phyloP scores from a whole-genome alignment of 1,140 invertebrate genomes.

The Notospermus geniculatus region DNA sequence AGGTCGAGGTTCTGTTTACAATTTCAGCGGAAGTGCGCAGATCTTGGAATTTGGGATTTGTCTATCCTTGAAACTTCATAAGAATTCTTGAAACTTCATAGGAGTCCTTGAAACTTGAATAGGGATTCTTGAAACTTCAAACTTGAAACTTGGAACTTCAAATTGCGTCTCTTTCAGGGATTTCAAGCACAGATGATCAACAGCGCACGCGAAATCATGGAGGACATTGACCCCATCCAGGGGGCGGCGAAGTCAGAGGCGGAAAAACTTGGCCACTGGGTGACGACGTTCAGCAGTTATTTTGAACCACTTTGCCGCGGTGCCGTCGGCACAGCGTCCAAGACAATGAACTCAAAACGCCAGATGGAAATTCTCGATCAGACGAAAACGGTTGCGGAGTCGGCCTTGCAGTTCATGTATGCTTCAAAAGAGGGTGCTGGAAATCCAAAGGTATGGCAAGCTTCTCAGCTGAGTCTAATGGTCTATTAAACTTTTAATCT shows the following conservation, averaged over 20 bases:
- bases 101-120: too few relatives aligned
- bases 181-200: conserved; percentile 72
- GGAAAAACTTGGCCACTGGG: conserved; percentile 86
- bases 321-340: conserved; percentile 78
- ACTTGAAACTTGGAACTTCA: too few relatives aligned
- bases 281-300: conserved; percentile 75
- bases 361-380: conserved; percentile 88
- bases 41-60: too few relatives aligned
- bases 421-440: conserved; percentile 72
- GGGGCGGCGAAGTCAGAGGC: conserved; percentile 77
- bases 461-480: background rate
- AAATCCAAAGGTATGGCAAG: conserved; percentile 40
- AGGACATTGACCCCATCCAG: conserved; percentile 76
- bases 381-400: conserved; percentile 91
- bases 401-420: conserved; percentile 79
- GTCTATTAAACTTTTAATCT: too few relatives aligned
- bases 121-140: too few relatives aligned
- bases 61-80: too few relatives aligned
- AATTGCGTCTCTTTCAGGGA: conserved; percentile 40
- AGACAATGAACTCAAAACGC: conserved; percentile 83
- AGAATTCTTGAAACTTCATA: too few relatives aligned
- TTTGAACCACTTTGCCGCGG: conserved; percentile 81
- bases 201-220: conserved; percentile 60
- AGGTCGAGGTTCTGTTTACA: too few relatives aligned
- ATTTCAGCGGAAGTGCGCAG: too few relatives aligned